Percentiles rank a stretch among this genome's conserved stretches.
These are phyloP conservation scores for Silurus meridionalis DNA, from an alignment of 2,113 vertebrate genomes.

Conservation along the genomic window DNA sequence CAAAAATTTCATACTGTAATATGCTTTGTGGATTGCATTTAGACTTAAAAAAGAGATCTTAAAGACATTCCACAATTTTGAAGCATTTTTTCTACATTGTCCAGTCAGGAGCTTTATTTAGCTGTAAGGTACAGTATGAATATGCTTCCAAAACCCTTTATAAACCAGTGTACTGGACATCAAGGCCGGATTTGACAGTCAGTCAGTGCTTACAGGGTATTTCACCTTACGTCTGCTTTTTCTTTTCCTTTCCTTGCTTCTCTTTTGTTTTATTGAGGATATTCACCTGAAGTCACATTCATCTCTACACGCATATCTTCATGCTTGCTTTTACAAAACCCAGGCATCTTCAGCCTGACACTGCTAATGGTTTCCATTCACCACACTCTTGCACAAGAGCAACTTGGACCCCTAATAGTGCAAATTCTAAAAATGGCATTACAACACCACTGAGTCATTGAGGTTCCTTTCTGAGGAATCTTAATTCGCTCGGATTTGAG, in stretches of 20 bases:
- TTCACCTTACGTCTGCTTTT: background rate
- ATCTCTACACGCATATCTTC: background rate
- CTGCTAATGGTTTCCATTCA: background rate
- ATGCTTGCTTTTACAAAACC: background rate
- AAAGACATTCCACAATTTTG: background rate
- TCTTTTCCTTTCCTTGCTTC: background rate
- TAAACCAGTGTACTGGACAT: background rate
- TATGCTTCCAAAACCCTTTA: background rate
- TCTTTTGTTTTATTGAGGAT: background rate
- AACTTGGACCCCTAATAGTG: background rate
- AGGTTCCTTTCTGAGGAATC: background rate
- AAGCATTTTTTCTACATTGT: background rate
- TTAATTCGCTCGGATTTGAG: background rate
- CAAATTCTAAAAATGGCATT: background rate
- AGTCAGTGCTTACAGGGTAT: background rate
- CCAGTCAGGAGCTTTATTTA: background rate
- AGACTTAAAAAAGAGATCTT: background rate
- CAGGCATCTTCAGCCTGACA: background rate
- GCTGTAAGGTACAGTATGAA: background rate
- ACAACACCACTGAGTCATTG: background rate
- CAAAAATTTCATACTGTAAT: background rate
- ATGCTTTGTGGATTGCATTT: background rate
- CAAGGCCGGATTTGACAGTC: background rate
- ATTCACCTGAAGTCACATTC: background rate
- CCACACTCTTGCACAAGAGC: background rate